Evolutionary conservation across 1,140 invertebrate genomes (phyloP).

Genomic region (Calliphora vicina): DNA sequence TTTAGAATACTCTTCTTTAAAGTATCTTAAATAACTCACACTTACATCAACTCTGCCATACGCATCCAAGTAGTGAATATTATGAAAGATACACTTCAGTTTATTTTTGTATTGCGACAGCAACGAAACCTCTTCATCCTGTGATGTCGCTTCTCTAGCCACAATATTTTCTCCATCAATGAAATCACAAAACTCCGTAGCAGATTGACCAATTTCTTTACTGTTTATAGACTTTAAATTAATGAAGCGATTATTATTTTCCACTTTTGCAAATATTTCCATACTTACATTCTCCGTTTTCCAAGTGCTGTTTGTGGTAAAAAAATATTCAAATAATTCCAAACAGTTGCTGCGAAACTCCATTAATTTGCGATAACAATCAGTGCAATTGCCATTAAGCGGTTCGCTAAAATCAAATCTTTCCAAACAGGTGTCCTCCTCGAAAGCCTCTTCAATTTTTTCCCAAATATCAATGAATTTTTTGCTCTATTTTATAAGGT

Average conservation of each 20-base stretch:
- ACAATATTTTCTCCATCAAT: neutral
- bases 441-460: slow-evolving; percentile 16
- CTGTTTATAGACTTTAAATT: neutral
- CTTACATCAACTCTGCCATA: slow-evolving; percentile 37
- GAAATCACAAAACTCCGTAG: slow-evolving; percentile 25
- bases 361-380: slow-evolving; percentile 28
- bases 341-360: slow-evolving; percentile 5
- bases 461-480: slow-evolving; percentile 26
- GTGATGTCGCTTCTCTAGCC: neutral
- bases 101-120: neutral
- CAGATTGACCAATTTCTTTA: neutral
- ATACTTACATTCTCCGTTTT: neutral
- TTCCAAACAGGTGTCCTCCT: slow-evolving; percentile 17
- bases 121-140: neutral
- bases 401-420: slow-evolving; percentile 6
- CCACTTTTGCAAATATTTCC: neutral
- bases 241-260: neutral
- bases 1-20: no score
- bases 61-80: slow-evolving; percentile 33
- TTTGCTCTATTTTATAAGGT: neutral
- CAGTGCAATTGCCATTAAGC: neutral
- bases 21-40: neutral
- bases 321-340: slow-evolving; percentile 2
- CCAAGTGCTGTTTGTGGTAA: slow-evolving; percentile 1
- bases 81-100: slow-evolving; percentile 2